Percentiles rank a stretch among this genome's conserved stretches.
These are phyloP conservation scores for Bombus huntii DNA, from an alignment of 1,140 invertebrate genomes.

Conservation along the genomic window DNA sequence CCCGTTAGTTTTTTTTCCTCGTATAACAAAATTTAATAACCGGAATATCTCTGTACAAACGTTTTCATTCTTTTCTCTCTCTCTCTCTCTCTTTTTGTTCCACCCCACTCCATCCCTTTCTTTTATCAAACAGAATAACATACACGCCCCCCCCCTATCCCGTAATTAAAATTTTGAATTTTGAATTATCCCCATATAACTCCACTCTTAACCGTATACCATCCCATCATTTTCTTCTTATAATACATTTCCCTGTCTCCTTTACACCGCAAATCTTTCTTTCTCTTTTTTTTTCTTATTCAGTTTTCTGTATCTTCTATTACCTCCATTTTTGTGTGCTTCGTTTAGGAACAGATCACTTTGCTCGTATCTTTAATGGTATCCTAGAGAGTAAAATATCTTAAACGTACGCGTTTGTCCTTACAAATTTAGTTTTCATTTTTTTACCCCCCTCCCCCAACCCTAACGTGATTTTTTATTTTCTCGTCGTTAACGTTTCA, in stretches of 20 bases:
- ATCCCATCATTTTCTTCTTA: slow-evolving; percentile 65
- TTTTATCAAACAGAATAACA: slow-evolving; percentile 80
- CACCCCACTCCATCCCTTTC: slow-evolving; percentile 15
- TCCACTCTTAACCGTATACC: slow-evolving; percentile 23
- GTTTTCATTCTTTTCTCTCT: slow-evolving; percentile 70
- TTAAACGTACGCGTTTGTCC: slow-evolving; percentile 73
- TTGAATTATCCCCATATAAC: slow-evolving; percentile 70
- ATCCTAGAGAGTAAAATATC: slow-evolving; percentile 73
- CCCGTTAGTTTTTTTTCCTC: slow-evolving; percentile 46
- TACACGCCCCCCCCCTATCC: slow-evolving; percentile 41
- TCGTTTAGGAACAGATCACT: slow-evolving; percentile 79
- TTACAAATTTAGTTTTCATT: slow-evolving; percentile 63
- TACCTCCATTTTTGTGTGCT: background rate
- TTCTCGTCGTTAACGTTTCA: too few species aligned
- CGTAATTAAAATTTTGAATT: slow-evolving; percentile 81
- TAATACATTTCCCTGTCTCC: slow-evolving; percentile 69
- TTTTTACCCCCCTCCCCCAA: background rate
- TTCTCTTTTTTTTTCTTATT: background rate
- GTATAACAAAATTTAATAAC: slow-evolving; percentile 83
- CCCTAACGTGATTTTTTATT: background rate
- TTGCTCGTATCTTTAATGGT: slow-evolving; percentile 69
- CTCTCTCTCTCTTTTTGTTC: slow-evolving; percentile 50
- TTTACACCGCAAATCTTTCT: background rate
- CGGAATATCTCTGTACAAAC: slow-evolving; percentile 83
- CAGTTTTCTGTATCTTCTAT: background rate